Evolutionary conservation across 2,797 vertebrate genomes (phyloP), one percentile per base, ranked within the genome.

Genomic region (Selene dorsalis): DNA sequence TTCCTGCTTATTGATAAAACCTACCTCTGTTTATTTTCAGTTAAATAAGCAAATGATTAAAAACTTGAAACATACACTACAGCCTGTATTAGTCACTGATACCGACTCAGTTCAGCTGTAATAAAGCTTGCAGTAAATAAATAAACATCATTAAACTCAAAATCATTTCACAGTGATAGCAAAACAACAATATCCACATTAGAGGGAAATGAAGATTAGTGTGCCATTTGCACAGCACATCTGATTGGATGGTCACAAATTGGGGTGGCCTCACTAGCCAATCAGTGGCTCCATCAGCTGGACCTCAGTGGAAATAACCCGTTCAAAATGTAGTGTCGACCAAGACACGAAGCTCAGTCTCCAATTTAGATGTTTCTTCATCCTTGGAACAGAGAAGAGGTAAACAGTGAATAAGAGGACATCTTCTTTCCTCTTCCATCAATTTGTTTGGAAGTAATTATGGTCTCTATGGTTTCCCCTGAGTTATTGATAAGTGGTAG

Each of bases 341-440:
- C 58, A 93, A 82, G n/a, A 66, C 48, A 12, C 32, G 67, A 7
- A 95, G 91, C 72, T 93, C 80, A 61, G 76, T 75, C 78, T 95
- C 91, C 78, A 95, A 73, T 18, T 77, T 24, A 13, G 43, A 30
- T 0, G 66, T 58, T 24, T 89, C 84, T 20, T 88, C 80, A 53
- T 92, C 92, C 94, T 95, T n/a, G 12, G 17, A 70, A 64, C 58
- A 11, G 43, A 30, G 13, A 13, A 28, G 60, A 47, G 52, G 11
- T 14, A 12, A 22, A 74, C 0, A 62, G 24, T 28, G 20, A 38
- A 18, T 10, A 24, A 4, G 26, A 58, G 32, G 30, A n/a, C 10
- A 0, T 16, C 7, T 35, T 35, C 32, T 35, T 35, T 35, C 32
- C 6, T 35, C 7, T 8, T 35, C 7, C 32, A 35, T 35, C 32